Conservation (phyloP, 2,113 vertebrate species). For the Phrynocephalus versicolor region DNA sequence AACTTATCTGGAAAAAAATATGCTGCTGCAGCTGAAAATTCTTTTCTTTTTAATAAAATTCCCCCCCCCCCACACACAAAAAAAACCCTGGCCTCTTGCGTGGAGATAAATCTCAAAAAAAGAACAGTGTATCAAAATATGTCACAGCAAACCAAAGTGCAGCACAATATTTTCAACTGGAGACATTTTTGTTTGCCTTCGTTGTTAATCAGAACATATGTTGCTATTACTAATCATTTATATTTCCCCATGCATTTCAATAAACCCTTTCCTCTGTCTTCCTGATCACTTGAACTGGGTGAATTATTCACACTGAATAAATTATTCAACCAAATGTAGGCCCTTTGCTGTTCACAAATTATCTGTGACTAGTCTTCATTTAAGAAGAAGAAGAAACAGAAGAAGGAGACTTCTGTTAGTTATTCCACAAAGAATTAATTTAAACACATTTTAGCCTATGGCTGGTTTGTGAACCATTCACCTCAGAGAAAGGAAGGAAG, state of each 20-base stretch:
- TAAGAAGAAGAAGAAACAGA: too few relatives aligned
- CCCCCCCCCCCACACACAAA: not conserved
- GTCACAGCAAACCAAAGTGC: constrained; percentile 66
- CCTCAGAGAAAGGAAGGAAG: not conserved
- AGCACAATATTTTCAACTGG: constrained; percentile 61
- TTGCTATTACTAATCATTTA: constrained; percentile 67
- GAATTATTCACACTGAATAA: constrained; percentile 56
- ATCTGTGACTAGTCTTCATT: constrained; percentile 18
- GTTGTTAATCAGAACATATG: constrained; percentile 64
- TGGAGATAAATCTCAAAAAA: constrained; percentile 60
- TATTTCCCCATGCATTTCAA: constrained; percentile 72
- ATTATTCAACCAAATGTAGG: constrained; percentile 33
- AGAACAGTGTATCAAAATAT: constrained; percentile 56
- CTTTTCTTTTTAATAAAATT: not conserved
- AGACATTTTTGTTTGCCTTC: constrained; percentile 69
- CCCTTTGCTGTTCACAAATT: constrained; percentile 16
- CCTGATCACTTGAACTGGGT: constrained; percentile 60
- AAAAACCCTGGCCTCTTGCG: constrained; percentile 29
- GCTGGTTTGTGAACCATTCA: constrained; percentile 3
- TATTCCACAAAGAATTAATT: constrained; percentile 38
- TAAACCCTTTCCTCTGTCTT: constrained; percentile 65
- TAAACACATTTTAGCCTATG: constrained; percentile 29
- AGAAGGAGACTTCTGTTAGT: not conserved
- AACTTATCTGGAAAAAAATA: constrained; percentile 7
- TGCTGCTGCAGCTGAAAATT: constrained; percentile 48